Conservation (phyloP, 2,797 vertebrate species). For the Anguilla marmorata region DNA sequence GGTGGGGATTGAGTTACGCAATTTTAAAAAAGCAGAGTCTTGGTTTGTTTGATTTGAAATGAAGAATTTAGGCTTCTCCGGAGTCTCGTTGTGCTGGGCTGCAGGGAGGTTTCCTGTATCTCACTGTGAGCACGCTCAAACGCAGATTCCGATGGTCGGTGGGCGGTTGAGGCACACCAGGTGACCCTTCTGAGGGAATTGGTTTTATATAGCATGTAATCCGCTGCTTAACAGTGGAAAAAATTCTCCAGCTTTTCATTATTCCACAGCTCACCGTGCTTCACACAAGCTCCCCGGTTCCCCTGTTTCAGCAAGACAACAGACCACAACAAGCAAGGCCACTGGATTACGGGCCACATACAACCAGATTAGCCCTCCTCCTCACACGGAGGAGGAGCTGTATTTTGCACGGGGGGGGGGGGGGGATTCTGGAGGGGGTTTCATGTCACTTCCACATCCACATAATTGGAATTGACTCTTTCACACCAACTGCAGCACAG, state of each 20-base stretch:
- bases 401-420: background rate
- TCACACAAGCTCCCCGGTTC: slow-evolving; percentile 21
- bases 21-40: slow-evolving; percentile 53
- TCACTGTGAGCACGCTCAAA: slow-evolving; percentile 28
- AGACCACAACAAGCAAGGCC: slow-evolving; percentile 34
- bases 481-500: background rate
- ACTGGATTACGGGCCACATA: slow-evolving; percentile 34
- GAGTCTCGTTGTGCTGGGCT: slow-evolving; percentile 43
- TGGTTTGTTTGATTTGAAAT: slow-evolving; percentile 50
- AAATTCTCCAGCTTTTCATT: slow-evolving; percentile 30
- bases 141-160: slow-evolving; percentile 28
- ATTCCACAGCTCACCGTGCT: slow-evolving; percentile 25
- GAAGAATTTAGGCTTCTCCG: slow-evolving; percentile 52
- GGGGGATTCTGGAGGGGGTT: background rate
- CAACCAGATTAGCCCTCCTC: background rate
- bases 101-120: slow-evolving; percentile 30
- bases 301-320: slow-evolving; percentile 29
- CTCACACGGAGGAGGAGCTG: background rate
- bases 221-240: slow-evolving; percentile 30
- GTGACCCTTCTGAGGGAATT: slow-evolving; percentile 38
- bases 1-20: slow-evolving; percentile 42
- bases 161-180: slow-evolving; percentile 28
- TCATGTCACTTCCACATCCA: background rate
- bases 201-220: slow-evolving; percentile 35
- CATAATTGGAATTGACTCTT: background rate